phyloP scores from a whole-genome alignment of 2,888 invertebrate species.

The Gymnosoma rotundatum region DNA sequence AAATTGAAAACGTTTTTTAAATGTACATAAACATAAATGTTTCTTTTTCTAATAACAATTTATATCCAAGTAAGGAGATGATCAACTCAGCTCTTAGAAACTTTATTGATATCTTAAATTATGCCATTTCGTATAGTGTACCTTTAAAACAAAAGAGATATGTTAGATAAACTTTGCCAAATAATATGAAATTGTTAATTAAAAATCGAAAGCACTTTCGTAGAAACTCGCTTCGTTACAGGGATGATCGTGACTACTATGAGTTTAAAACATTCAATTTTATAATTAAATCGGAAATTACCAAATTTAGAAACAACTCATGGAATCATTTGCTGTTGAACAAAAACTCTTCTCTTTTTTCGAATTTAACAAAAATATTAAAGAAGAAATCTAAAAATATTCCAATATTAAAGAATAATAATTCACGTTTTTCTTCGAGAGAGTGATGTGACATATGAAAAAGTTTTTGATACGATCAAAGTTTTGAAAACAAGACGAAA shows the following conservation, averaged over 20 bases:
- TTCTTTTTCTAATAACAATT: neutral
- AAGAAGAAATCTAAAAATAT: no score
- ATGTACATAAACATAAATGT: constrained; percentile 1
- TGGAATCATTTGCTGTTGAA: no score
- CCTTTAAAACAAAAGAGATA: neutral
- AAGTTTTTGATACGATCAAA: neutral
- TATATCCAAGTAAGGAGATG: neutral
- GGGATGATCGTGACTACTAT: constrained; percentile 9
- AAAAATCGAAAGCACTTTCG: constrained; percentile 7
- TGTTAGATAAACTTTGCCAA: neutral
- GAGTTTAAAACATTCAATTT: constrained; percentile 8
- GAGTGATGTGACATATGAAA: neutral
- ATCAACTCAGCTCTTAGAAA: neutral
- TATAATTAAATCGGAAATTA: constrained; percentile 1
- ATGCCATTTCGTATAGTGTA: neutral
- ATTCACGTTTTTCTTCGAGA: neutral
- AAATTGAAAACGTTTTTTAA: neutral
- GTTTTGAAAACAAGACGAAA: neutral
- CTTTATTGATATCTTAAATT: neutral
- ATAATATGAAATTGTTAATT: constrained; percentile 16
- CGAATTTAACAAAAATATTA: no score
- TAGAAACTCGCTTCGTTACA: constrained; percentile 18
- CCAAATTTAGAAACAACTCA: neutral
- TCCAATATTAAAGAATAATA: neutral
- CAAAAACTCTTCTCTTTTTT: no score